Evolutionary conservation across 35 echinoderm and acorn worm species (phyloP).

Genomic region (Nesometra sesokonis): DNA sequence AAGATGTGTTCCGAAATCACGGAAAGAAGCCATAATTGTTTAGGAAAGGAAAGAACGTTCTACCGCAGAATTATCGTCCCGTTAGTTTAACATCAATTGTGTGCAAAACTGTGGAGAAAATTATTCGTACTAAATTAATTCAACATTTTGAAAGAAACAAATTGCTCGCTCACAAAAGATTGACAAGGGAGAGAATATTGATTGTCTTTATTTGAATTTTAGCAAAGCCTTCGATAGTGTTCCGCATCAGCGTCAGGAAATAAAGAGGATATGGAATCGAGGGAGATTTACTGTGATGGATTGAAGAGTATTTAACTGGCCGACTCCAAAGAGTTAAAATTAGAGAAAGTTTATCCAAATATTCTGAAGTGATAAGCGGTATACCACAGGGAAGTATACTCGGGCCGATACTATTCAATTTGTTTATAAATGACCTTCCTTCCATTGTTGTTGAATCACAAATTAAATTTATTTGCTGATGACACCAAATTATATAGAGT

Average conservation of each 20-base stretch:
- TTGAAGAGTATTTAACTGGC: neutral
- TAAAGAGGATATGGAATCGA: neutral
- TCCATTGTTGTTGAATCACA: neutral
- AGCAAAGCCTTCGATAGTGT: neutral
- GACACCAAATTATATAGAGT: no score
- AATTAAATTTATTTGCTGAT: neutral
- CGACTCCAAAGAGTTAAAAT: neutral
- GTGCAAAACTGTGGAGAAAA: conserved; percentile 17
- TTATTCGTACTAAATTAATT: neutral
- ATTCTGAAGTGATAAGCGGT: neutral
- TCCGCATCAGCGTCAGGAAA: neutral
- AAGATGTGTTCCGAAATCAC: neutral
- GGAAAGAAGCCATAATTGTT: neutral
- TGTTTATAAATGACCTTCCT: no score
- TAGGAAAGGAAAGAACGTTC: neutral
- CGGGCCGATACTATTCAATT: neutral
- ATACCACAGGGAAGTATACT: neutral
- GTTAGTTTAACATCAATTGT: conserved; percentile 7
- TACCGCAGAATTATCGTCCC: conserved; percentile 8
- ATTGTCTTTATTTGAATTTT: neutral
- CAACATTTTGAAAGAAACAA: neutral
- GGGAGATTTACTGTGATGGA: neutral
- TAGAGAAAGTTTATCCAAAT: neutral
- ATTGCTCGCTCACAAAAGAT: neutral
- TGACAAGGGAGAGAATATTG: neutral